Evolutionary conservation across 2,113 vertebrate species (phyloP), one percentile per base, ranked within the genome.

Genomic region (Mohoua ochrocephala): DNA sequence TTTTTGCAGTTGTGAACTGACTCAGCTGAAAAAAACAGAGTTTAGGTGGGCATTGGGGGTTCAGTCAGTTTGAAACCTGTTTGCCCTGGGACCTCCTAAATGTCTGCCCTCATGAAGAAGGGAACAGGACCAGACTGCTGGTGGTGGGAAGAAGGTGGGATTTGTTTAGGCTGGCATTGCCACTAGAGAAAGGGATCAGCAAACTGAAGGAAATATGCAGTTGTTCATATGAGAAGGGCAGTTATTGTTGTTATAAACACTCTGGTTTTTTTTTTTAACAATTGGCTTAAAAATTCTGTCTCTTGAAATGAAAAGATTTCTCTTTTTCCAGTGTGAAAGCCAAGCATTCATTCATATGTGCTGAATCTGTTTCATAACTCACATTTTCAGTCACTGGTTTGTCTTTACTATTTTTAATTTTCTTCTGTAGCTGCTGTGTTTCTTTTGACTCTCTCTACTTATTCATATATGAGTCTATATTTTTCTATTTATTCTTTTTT

Each of bases 311-410:
- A 84, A 75, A 76, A 56, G 4, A 37, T 77, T 68, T 77, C 8
- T 76, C 21, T 63, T 83, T 85, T 92, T 92, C 71, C 68, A 81
- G 2, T 53, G 8, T 68, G 49, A 68, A 95, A 85, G 27, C 53
- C 53, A 71, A 76, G 15, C 17, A 49, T 84, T 89, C 52, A 91
- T 93, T 92, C 44, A 84, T 61, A 42, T 57, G 13, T 87, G 59
- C 41, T 74, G 52, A 76, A 24, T 84, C 59, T 84, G 53, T 94
- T 95, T 96, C 54, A 53, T 82, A 95, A 91, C 77, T 84, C 65
- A 47, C 15, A 75, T 89, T 96, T 89, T 89, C 63, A 85, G 71
- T 82, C 27, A 47, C 56, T 71, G 33, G 30, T 54, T 84, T 78
- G 30, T 79, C 41, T 81, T 63, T 45, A 41, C 77, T 95, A 71